Evolutionary conservation across 2,888 invertebrate species (phyloP).

Genomic region (Criorhina ranunculi): DNA sequence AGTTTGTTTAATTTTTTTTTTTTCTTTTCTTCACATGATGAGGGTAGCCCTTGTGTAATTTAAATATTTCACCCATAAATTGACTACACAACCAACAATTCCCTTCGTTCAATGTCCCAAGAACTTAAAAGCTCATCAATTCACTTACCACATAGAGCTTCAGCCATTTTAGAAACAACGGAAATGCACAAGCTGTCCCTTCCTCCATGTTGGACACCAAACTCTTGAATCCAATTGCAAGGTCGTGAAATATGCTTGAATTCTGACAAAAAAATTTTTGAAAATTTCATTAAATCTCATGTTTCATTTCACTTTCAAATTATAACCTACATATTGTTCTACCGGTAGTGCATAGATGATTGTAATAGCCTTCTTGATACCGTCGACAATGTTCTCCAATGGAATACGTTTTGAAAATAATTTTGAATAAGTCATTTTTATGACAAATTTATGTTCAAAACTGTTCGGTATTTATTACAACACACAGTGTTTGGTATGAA

Average conservation of each 20-base stretch:
- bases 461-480: not conserved
- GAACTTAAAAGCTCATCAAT: not conserved
- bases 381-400: not conserved
- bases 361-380: slow-evolving; percentile 22
- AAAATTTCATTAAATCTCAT: not conserved
- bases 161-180: slow-evolving; percentile 57
- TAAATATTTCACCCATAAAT: too few species aligned
- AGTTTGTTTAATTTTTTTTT: too few species aligned
- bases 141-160: slow-evolving; percentile 66
- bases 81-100: too few species aligned
- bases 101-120: too few species aligned
- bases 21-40: too few species aligned
- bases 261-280: slow-evolving; percentile 31
- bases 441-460: not conserved
- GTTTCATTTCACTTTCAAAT: too few species aligned
- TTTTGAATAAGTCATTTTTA: slow-evolving; percentile 45
- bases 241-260: slow-evolving; percentile 22
- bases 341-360: slow-evolving; percentile 24
- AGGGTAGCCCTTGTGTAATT: too few species aligned
- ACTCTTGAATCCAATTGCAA: slow-evolving; percentile 58
- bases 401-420: slow-evolving; percentile 23
- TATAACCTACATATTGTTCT: slow-evolving; percentile 43
- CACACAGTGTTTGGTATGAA: slow-evolving; percentile 12
- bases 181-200: slow-evolving; percentile 1
- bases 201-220: slow-evolving; percentile 48